These are phyloP conservation scores for Limonius californicus DNA, from an alignment of 1,140 invertebrate species.

Conservation along the genomic window DNA sequence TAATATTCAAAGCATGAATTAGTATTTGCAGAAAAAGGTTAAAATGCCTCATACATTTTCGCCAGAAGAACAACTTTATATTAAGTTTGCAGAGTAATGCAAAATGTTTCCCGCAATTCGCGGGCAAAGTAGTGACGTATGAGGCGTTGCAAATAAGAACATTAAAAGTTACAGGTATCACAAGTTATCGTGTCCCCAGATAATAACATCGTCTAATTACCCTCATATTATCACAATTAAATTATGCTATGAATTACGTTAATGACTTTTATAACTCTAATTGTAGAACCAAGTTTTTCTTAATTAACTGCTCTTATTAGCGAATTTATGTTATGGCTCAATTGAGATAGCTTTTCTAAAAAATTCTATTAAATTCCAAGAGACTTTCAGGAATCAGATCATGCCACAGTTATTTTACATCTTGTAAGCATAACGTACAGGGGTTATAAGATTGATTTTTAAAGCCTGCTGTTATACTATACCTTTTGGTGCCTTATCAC, in stretches of 20 bases:
- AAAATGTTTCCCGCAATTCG: background rate
- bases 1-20: too few relatives aligned
- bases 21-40: too few relatives aligned
- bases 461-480: too few relatives aligned
- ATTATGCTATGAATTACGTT: constrained; percentile 23
- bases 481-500: too few relatives aligned
- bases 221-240: constrained; percentile 30
- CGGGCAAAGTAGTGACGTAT: constrained; percentile 18
- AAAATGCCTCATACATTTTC: too few relatives aligned
- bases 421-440: too few relatives aligned
- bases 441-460: too few relatives aligned
- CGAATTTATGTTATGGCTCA: background rate
- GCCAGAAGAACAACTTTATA: too few relatives aligned
- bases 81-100: too few relatives aligned
- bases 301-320: constrained; percentile 6
- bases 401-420: too few relatives aligned
- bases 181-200: constrained; percentile 25
- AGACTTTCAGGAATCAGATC: too few relatives aligned
- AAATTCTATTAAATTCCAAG: too few relatives aligned
- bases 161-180: constrained; percentile 28
- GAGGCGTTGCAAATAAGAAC: constrained; percentile 29
- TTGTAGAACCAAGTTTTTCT: constrained; percentile 19
- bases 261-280: constrained; percentile 21
- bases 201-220: constrained; percentile 27
- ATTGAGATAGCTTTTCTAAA: background rate